Conservation (phyloP, 2,797 vertebrate species). For the Poecilia gillii region DNA sequence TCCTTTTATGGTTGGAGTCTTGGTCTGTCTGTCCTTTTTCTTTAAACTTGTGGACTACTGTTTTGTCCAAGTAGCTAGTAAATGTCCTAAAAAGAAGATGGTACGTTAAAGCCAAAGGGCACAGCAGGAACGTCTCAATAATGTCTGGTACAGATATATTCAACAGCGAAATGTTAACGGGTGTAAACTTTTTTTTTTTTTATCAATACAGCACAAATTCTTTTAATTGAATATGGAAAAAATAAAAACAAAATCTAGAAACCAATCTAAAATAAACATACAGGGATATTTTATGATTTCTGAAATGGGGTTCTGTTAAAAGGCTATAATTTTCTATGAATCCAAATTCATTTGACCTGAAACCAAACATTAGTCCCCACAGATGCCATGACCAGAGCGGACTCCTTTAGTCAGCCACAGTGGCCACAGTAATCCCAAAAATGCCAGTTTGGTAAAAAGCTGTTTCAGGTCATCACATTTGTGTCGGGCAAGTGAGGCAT, state of each 20-base stretch:
- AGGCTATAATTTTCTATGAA: neutral
- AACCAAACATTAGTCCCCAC: neutral
- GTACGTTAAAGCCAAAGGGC: neutral
- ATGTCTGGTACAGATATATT: neutral
- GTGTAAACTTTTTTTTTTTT: neutral
- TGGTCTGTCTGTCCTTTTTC: conserved; percentile 11
- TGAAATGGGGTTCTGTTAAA: neutral
- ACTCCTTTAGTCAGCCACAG: neutral
- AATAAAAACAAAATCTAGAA: neutral
- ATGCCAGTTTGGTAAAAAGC: neutral
- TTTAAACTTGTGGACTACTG: neutral
- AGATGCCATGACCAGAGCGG: neutral
- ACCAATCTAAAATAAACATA: neutral
- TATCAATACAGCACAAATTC: neutral
- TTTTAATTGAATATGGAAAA: neutral
- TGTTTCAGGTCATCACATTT: neutral
- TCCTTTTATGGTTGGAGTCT: conserved; percentile 70
- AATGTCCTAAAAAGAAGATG: neutral
- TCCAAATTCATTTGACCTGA: neutral
- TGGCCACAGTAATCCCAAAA: neutral
- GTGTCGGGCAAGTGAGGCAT: neutral
- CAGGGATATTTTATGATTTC: neutral
- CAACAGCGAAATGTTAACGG: neutral
- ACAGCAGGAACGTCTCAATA: neutral
- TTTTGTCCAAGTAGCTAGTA: neutral